Evolutionary conservation across 1,140 invertebrate genomes (phyloP).

Genomic region (Vanessa atalanta): DNA sequence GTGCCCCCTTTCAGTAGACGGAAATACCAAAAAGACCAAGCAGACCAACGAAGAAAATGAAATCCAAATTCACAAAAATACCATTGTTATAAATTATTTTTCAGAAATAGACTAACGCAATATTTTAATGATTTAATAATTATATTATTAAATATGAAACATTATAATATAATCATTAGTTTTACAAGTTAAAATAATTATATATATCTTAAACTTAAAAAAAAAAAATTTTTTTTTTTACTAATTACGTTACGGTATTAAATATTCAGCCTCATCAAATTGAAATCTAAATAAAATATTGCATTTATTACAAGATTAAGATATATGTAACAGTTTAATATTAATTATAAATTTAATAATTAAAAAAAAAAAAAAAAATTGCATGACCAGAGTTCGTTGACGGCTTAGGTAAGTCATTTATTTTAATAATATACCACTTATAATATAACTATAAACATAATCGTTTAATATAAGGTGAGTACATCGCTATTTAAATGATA

Average conservation of each 20-base stretch:
- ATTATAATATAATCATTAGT: too few relatives aligned
- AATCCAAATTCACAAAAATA: not conserved
- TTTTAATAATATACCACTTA: constrained; percentile 29
- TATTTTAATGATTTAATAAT: too few relatives aligned
- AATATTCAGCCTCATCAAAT: too few relatives aligned
- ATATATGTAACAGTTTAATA: constrained; percentile 6
- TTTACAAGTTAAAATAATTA: too few relatives aligned
- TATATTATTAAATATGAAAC: too few relatives aligned
- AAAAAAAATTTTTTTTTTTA: not conserved
- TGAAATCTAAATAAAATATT: not conserved
- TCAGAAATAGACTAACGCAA: not conserved
- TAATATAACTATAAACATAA: constrained; percentile 22
- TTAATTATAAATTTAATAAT: constrained; percentile 6
- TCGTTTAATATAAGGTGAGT: constrained; percentile 30
- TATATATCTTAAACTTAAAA: too few relatives aligned
- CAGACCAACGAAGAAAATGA: constrained; percentile 1
- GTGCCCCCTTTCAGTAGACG: constrained; percentile 69
- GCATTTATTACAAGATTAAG: not conserved
- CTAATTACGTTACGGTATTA: not conserved
- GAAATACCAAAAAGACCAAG: constrained; percentile 24
- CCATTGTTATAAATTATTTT: not conserved
- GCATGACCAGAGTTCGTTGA: constrained; percentile 45
- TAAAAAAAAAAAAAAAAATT: constrained; percentile 19
- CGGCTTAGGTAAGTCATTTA: constrained; percentile 35
- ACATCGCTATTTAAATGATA: constrained; percentile 33